phyloP scores from a whole-genome alignment of 2,888 invertebrate species.

The Loripinus fragilis region DNA sequence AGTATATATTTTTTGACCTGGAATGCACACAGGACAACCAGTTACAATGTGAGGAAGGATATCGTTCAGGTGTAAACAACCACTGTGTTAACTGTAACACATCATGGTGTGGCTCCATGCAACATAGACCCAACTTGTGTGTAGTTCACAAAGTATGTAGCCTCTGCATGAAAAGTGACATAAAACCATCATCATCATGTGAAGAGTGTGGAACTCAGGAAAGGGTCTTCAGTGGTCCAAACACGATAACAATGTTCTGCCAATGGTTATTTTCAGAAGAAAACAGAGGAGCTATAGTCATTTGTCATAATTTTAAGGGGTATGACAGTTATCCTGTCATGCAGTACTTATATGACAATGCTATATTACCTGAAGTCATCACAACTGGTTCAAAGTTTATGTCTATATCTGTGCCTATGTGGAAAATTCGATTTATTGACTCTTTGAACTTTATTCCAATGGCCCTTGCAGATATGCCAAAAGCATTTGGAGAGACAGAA shows the following conservation, averaged over 20 bases:
- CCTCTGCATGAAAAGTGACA: not conserved
- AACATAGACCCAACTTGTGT: not conserved
- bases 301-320: not conserved
- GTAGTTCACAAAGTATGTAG: constrained; percentile 16
- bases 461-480: not conserved
- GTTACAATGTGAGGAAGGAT: too few relatives aligned
- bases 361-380: not conserved
- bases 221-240: constrained; percentile 26
- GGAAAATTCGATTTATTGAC: not conserved
- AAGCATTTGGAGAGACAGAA: not conserved
- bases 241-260: not conserved
- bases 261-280: not conserved
- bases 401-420: not conserved
- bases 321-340: not conserved
- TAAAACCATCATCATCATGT: constrained; percentile 10
- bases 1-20: not conserved
- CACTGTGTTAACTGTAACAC: constrained; percentile 38
- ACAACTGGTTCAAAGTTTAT: not conserved
- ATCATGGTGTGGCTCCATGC: constrained; percentile 15
- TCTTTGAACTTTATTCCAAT: not conserved
- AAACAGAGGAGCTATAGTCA: not conserved
- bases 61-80: not conserved
- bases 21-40: constrained; percentile 3
- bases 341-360: not conserved
- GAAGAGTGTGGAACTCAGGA: constrained; percentile 40